Evolutionary conservation across 2,888 invertebrate species (phyloP), one percentile per base, ranked within the genome.

Genomic region (Rhyacophila evoluta): DNA sequence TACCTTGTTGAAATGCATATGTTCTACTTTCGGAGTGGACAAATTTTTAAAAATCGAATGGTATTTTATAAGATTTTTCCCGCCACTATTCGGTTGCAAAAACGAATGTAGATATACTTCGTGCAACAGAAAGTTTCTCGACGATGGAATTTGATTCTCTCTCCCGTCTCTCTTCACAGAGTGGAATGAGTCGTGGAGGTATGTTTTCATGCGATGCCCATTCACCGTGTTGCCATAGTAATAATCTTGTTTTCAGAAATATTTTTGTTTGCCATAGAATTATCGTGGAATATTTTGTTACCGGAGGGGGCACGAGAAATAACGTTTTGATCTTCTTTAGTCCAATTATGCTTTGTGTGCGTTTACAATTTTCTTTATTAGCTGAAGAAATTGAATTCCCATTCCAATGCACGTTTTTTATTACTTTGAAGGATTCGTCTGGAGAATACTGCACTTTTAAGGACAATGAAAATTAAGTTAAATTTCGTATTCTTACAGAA

Each of bases 241-340:
- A 81, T 81, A 81, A 81, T 81, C 81, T 79, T 77, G 79, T 81
- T 81, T 81, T 79, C 74, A 68, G 77, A 81, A 81, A 79, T 79
- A 81, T 81, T 81, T 81, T 81, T 81, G 81, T 81, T 79, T 81
- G 81, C 81, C 68, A 67, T 79, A 72, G 74, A 79, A 79, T 81
- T 81, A 81, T 79, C 68, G 76, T 74, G 70, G 80, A 78, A 80
- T 78, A 76, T 80, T 78, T 80, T 71, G 71, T 33, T 74, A 67
- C 73, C 38, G 55, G 15, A 27, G 33, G n/a, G 77, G 78, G 76
- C 38, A 67, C 19, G 41, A 73, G 39, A 75, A 75, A 69, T 74
- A 75, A 72, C 78, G 80, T 80, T 80, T 80, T 80, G 80, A 80
- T 80, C 78, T 80, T 80, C 75, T 78, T 80, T 80, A 75, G 80